Conservation (phyloP, 2,797 vertebrate genomes). For the Petrocephalus schoutedeni region DNA sequence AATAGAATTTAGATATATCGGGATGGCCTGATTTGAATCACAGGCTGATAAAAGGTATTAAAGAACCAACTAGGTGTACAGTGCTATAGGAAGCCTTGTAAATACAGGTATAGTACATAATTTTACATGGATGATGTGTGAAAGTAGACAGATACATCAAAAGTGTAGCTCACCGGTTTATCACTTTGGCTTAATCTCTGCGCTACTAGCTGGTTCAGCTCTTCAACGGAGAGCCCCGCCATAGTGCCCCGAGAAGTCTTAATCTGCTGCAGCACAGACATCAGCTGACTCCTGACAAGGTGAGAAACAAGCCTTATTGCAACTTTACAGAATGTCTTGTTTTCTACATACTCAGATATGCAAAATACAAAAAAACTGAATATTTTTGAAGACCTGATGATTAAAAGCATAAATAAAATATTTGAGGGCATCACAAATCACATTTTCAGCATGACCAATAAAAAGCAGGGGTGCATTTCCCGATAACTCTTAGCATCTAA, state of each 20-base stretch:
- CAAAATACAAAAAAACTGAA: not conserved
- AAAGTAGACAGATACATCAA: not conserved
- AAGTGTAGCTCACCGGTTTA: slow-evolving; percentile 25
- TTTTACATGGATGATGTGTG: not conserved
- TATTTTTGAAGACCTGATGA: not conserved
- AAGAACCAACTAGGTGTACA: not conserved
- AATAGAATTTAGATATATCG: slow-evolving; percentile 49
- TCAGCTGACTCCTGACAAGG: slow-evolving; percentile 68
- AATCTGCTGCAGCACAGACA: slow-evolving; percentile 81
- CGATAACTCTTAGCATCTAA: too few species aligned
- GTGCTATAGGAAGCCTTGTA: not conserved
- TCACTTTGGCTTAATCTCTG: slow-evolving; percentile 59
- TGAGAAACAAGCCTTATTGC: not conserved
- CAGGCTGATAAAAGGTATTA: slow-evolving; percentile 49
- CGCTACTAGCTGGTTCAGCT: slow-evolving; percentile 73
- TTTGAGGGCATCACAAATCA: not conserved
- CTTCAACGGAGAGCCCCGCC: slow-evolving; percentile 82
- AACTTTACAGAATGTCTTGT: not conserved
- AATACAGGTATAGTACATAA: not conserved
- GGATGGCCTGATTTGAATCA: slow-evolving; percentile 61
- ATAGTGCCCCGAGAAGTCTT: slow-evolving; percentile 82
- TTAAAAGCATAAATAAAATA: not conserved
- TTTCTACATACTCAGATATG: not conserved
- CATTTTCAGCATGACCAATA: not conserved
- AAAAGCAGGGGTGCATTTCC: not conserved